Percentiles rank a stretch among this genome's conserved stretches.
Evolutionary conservation across 2,797 vertebrate species (phyloP).

Genomic region (Xiphorhynchus erythropygius): DNA sequence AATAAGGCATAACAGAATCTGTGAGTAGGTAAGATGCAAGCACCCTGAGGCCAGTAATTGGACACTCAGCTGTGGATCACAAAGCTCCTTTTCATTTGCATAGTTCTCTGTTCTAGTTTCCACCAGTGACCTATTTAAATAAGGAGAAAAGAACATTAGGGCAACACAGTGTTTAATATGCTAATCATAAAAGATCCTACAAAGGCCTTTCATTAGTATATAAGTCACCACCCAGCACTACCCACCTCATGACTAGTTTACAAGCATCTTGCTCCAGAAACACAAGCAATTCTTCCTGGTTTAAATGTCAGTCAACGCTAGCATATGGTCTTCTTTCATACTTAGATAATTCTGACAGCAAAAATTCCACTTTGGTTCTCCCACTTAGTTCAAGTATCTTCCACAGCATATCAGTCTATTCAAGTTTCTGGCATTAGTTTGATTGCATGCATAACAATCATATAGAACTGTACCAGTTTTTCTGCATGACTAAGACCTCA

Average conservation of each 20-base stretch:
- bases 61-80: neutral
- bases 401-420: neutral
- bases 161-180: neutral
- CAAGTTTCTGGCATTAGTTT: constrained; percentile 8
- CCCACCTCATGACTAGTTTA: constrained; percentile 11
- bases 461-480: constrained; percentile 35
- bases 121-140: constrained; percentile 26
- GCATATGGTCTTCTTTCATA: neutral
- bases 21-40: neutral
- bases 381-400: neutral
- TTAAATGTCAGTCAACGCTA: neutral
- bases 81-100: neutral
- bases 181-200: neutral
- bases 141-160: neutral
- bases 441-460: neutral
- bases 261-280: constrained; percentile 16
- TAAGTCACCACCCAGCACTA: neutral
- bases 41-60: neutral
- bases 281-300: neutral
- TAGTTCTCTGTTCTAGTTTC: neutral
- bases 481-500: constrained; percentile 46
- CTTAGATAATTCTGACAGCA: neutral
- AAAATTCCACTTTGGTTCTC: neutral
- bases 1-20: neutral
- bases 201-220: constrained; percentile 15